These are phyloP conservation scores for Sceliomorpha sp. DNA, from an alignment of 2,888 invertebrate species.

Conservation along the genomic window DNA sequence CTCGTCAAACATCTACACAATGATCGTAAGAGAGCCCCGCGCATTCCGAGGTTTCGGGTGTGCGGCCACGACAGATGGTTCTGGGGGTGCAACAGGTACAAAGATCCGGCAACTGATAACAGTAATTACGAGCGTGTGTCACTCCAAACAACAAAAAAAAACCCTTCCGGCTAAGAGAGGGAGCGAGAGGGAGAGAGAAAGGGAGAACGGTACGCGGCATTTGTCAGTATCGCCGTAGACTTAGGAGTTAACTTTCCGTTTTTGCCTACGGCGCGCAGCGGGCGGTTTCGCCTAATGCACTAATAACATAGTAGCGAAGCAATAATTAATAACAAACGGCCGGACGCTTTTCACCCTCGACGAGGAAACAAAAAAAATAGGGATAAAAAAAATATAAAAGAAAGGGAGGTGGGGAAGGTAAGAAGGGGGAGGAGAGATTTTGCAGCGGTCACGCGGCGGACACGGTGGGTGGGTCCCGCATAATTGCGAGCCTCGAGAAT, in stretches of 20 bases:
- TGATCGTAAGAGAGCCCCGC: too few species aligned
- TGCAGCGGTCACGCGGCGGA: constrained; percentile 26
- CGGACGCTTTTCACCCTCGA: constrained; percentile 47
- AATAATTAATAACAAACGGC: constrained; percentile 75
- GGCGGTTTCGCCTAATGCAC: constrained; percentile 78
- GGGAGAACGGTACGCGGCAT: constrained; percentile 64
- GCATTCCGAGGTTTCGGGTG: constrained; percentile 30
- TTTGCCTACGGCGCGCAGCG: constrained; percentile 65
- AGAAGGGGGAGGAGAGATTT: too few species aligned
- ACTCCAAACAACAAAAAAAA: constrained; percentile 68
- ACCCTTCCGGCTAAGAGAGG: constrained; percentile 58
- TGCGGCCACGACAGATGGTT: constrained; percentile 62
- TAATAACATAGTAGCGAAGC: constrained; percentile 77
- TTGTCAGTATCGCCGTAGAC: constrained; percentile 71
- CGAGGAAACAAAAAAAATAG: constrained; percentile 4
- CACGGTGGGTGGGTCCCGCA: constrained; percentile 39
- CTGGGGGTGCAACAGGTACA: constrained; percentile 71
- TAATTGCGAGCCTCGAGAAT: constrained; percentile 47
- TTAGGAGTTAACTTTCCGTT: constrained; percentile 64
- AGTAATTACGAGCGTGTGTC: constrained; percentile 75
- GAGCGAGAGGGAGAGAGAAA: too few species aligned
- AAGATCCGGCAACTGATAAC: constrained; percentile 70
- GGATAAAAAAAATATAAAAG: constrained; percentile 17
- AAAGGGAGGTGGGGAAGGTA: too few species aligned
- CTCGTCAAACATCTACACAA: too few species aligned